Evolutionary conservation across 2,113 vertebrate genomes (phyloP).

Genomic region (Psilopogon haemacephalus): DNA sequence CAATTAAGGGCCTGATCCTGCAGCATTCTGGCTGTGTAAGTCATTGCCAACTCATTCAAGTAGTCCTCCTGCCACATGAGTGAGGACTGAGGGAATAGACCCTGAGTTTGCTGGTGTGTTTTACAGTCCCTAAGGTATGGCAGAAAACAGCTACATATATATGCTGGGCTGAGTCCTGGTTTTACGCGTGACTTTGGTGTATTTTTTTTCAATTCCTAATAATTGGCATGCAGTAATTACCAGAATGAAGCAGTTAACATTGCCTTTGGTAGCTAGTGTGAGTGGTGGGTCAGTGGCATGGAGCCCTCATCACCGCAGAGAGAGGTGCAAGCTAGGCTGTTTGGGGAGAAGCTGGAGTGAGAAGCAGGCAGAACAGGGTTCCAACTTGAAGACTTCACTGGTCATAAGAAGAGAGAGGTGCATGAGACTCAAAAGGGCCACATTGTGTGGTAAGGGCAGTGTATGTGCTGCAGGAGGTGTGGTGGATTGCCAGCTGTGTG

Average conservation of each 20-base stretch:
- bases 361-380: background rate
- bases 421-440: background rate
- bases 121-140: background rate
- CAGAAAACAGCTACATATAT: background rate
- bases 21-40: background rate
- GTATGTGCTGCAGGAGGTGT: background rate
- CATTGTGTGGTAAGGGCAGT: background rate
- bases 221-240: no score
- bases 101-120: background rate
- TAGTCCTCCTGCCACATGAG: background rate
- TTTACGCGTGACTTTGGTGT: background rate
- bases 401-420: background rate
- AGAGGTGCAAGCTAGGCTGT: background rate
- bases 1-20: slow-evolving; percentile 65
- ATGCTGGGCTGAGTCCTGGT: background rate
- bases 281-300: background rate
- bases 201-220: background rate
- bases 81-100: background rate
- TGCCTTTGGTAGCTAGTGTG: accelerated
- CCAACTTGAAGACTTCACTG: background rate
- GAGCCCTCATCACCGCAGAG: background rate
- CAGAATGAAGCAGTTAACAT: background rate
- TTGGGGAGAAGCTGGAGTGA: background rate
- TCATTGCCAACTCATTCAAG: background rate
- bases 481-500: accelerated